Percentiles rank a stretch among this genome's conserved stretches.
These are phyloP conservation scores for Sapajus apella DNA, from an alignment of 2,113 vertebrate species.

Conservation along the genomic window DNA sequence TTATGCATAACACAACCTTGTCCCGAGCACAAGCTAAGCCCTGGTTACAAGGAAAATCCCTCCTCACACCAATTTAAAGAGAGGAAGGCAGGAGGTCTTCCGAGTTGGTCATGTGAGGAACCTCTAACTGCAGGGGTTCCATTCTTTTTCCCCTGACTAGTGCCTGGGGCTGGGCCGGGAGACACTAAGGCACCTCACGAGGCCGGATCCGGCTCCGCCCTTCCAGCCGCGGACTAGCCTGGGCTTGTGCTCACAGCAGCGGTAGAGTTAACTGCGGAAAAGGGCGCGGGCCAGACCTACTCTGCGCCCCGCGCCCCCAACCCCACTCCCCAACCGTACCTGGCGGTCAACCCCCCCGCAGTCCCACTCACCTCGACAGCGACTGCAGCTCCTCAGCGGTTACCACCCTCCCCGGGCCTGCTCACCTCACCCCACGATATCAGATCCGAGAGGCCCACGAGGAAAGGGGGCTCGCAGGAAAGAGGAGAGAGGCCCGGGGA, in stretches of 20 bases:
- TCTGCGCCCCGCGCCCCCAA: not conserved
- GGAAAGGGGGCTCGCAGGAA: slow-evolving; percentile 29
- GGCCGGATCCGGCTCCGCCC: slow-evolving; percentile 8
- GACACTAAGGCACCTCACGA: not conserved
- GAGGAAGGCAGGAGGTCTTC: not conserved
- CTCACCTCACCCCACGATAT: slow-evolving; percentile 63
- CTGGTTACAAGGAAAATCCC: not conserved
- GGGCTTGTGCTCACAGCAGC: slow-evolving; percentile 16
- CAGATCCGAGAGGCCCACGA: not conserved
- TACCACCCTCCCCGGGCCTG: slow-evolving; percentile 76
- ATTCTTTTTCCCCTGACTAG: not conserved
- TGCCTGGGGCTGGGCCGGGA: not conserved
- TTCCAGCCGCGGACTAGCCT: slow-evolving; percentile 33
- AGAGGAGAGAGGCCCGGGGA: slow-evolving; percentile 72
- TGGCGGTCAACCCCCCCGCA: not conserved
- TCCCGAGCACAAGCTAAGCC: not conserved
- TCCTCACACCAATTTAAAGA: not conserved
- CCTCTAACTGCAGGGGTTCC: not conserved
- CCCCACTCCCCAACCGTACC: too few species aligned
- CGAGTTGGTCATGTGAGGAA: not conserved
- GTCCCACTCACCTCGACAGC: slow-evolving; percentile 65
- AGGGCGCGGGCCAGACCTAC: not conserved
- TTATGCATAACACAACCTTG: not conserved
- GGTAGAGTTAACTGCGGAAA: not conserved
- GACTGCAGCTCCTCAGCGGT: slow-evolving; percentile 23